A percentile compares a stretch with the other conserved stretches of the same genome.
Evolutionary conservation across 2,888 invertebrate genomes (phyloP).

Genomic region (Stratiomys singularior): DNA sequence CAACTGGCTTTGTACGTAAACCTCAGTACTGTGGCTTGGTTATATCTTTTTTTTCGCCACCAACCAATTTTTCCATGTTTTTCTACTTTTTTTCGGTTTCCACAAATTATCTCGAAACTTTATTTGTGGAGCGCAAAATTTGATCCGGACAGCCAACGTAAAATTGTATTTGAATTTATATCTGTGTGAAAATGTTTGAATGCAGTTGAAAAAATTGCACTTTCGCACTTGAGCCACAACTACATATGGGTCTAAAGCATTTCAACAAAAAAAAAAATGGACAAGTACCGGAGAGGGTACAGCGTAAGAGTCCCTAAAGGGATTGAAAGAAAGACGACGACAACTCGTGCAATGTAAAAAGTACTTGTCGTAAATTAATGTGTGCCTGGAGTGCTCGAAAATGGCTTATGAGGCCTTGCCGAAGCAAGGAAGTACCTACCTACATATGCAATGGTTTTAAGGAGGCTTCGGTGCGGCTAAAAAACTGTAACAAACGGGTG

Average conservation of each 20-base stretch:
- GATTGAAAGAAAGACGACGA: constrained; percentile 21
- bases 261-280: not conserved
- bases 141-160: not conserved
- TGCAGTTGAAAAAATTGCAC: constrained; percentile 26
- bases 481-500: constrained; percentile 40
- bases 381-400: constrained; percentile 37
- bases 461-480: not conserved
- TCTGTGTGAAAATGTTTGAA: not conserved
- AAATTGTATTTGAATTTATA: not conserved
- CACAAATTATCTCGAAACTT: constrained; percentile 8
- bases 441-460: not conserved
- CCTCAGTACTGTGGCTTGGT: no score
- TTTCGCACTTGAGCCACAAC: constrained; percentile 22
- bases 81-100: not conserved
- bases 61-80: not conserved
- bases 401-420: constrained; percentile 42
- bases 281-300: constrained; percentile 3
- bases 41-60: no score
- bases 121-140: not conserved
- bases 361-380: constrained; percentile 36
- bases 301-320: not conserved
- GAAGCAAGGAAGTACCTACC: not conserved
- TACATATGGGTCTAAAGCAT: not conserved
- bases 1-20: no score
- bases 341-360: not conserved